Percentiles rank a stretch among this genome's conserved stretches.
Conservation (phyloP, 2,113 vertebrate species). For the Ctenodactylus gundi region DNA sequence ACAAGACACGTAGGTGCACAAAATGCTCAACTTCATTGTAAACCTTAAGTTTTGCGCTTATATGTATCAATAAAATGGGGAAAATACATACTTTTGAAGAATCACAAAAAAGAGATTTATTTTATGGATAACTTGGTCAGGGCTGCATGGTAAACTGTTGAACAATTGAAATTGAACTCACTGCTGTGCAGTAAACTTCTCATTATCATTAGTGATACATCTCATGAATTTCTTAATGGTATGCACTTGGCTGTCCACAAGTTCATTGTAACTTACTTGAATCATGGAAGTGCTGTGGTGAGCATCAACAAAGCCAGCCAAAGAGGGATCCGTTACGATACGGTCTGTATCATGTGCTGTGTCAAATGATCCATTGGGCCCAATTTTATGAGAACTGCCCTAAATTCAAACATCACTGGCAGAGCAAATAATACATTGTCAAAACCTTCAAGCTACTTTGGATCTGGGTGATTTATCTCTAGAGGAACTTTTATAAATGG, state of each 20-base stretch:
- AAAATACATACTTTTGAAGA: no score
- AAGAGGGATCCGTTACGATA: neutral
- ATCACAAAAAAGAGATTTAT: no score
- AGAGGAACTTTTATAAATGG: constrained; percentile 54
- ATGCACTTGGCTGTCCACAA: neutral
- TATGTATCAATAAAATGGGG: no score
- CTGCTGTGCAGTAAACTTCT: neutral
- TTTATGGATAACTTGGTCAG: neutral
- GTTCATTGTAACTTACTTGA: neutral
- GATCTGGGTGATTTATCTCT: constrained; percentile 51
- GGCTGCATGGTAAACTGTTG: neutral
- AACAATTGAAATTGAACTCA: constrained; percentile 18
- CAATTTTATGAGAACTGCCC: neutral
- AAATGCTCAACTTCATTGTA: no score
- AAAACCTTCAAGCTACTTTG: constrained; percentile 1
- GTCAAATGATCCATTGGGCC: neutral
- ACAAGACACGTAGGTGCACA: no score
- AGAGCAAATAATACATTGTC: constrained; percentile 47
- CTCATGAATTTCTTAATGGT: constrained; percentile 22
- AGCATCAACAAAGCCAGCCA: neutral
- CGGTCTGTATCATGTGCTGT: neutral
- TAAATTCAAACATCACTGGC: constrained; percentile 33
- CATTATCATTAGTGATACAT: neutral
- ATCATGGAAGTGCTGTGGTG: neutral
- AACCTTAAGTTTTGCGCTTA: no score